Evolutionary conservation across 2,888 invertebrate species (phyloP), one percentile per base, ranked within the genome.

Genomic region (Ommatoiulus sabulosus): DNA sequence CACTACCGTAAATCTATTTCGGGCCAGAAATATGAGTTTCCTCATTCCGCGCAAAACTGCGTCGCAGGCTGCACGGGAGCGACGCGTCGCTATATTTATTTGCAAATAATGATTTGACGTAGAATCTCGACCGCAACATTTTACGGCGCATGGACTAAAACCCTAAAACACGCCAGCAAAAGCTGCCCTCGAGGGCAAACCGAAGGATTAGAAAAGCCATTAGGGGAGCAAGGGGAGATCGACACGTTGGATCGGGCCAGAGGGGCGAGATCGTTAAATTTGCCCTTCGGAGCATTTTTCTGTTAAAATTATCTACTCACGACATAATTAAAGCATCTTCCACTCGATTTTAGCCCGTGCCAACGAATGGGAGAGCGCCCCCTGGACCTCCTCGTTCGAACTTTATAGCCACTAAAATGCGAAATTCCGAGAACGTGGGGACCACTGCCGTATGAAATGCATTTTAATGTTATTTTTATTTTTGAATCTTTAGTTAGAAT

Each of bases 1-100:
- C 63, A 63, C 63, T 63, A 63, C n/a, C 63, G 48, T 63, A 63
- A 63, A 63, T n/a, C 63, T 20, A 63, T 63, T 63, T 20, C 6
- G n/a, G 20, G 20, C 1, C 63, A 15, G 15, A 63, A 63, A 63
- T 63, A 63, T 63, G 20, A 63, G 6, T 20, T 63, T 4, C 20
- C 57, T 57, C 57, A 57, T 15, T 12, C 17, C 4, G 46, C 46
- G 46, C 46, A 46, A 46, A 46, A 46, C n/a, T n/a, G n/a, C n/a
- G 48, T 48, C 35, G 35, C 35, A 35, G 35, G 35, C 35, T 48
- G 3, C 12, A 57, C 7, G 57, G 8, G 17, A 57, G 4, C 15
- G 57, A 57, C 57, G 46, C 12, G 17, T 4, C 57, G 57, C 4
- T 17, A 20, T 8, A 63, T n/a, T 63, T 63, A 63, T 63, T 63